Evolutionary conservation across 1,140 invertebrate species (phyloP).

Genomic region (Cardiocondyla obscurior): DNA sequence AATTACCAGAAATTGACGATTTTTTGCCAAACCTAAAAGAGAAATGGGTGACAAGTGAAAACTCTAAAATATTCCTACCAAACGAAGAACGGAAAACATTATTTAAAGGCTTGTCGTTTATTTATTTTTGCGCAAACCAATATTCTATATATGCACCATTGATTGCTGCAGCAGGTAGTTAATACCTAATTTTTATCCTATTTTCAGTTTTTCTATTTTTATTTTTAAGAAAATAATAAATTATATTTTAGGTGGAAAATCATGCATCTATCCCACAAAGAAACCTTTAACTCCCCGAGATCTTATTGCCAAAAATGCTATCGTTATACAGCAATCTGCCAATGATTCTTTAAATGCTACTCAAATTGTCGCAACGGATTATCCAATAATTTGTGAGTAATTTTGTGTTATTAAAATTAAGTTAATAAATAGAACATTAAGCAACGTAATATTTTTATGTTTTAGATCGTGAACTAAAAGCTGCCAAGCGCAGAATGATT

Average conservation of each 20-base stretch:
- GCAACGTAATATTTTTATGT: background rate
- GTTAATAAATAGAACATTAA: background rate
- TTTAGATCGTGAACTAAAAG: conserved; percentile 11
- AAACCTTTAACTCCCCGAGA: conserved; percentile 8
- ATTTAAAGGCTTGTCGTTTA: conserved; percentile 32
- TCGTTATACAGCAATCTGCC: conserved; percentile 24
- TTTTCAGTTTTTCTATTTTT: no score
- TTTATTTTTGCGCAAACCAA: conserved; percentile 31
- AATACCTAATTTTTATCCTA: background rate
- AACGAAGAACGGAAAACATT: conserved; percentile 37
- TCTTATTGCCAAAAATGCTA: conserved; percentile 18
- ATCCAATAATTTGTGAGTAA: conserved; percentile 38
- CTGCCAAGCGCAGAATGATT: conserved; percentile 84
- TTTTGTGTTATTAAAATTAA: background rate
- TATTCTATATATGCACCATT: conserved; percentile 2
- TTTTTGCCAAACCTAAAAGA: conserved; percentile 47
- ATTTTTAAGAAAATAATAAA: background rate
- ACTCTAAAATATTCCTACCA: background rate
- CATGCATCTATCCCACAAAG: conserved; percentile 29
- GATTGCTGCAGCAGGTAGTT: conserved; percentile 42
- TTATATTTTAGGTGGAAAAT: conserved; percentile 22
- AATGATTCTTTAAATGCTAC: conserved; percentile 3
- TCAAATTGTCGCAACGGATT: background rate
- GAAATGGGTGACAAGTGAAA: conserved; percentile 3
- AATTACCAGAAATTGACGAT: conserved; percentile 29